Evolutionary conservation across 2,113 vertebrate genomes (phyloP).

Genomic region (Takifugu flavidus): DNA sequence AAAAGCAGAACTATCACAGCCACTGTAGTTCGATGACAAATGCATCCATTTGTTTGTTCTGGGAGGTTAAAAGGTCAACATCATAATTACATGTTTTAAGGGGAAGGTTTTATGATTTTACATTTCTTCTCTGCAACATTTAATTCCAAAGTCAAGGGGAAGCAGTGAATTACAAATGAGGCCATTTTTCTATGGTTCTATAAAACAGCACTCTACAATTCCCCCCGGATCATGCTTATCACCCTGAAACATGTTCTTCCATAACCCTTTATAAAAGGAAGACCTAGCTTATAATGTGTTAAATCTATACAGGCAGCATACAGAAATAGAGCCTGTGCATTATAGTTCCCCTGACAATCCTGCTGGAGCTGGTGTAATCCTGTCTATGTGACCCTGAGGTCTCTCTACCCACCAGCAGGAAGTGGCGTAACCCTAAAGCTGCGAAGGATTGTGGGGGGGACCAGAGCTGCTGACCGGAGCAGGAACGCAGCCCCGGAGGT

Average conservation of each 20-base stretch:
- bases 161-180: constrained; percentile 1
- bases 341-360: constrained; percentile 14
- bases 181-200: constrained; percentile 4
- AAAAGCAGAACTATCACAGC: too few relatives aligned
- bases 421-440: constrained; percentile 47
- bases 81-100: too few relatives aligned
- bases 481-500: constrained; percentile 8
- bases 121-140: too few relatives aligned
- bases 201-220: neutral
- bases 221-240: neutral
- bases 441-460: constrained; percentile 4
- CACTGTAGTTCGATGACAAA: too few relatives aligned
- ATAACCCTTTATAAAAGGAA: constrained; percentile 21
- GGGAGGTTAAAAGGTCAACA: too few relatives aligned
- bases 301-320: neutral
- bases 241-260: constrained; percentile 23
- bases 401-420: constrained; percentile 19
- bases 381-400: constrained; percentile 42
- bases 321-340: constrained; percentile 3
- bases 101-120: too few relatives aligned
- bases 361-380: constrained; percentile 27
- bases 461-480: constrained; percentile 7
- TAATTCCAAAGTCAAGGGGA: neutral
- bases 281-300: constrained; percentile 3
- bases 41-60: too few relatives aligned